A percentile compares a stretch with the other conserved stretches of the same genome.
phyloP scores from a whole-genome alignment of 2,113 vertebrate species.

The Marmota monax region DNA sequence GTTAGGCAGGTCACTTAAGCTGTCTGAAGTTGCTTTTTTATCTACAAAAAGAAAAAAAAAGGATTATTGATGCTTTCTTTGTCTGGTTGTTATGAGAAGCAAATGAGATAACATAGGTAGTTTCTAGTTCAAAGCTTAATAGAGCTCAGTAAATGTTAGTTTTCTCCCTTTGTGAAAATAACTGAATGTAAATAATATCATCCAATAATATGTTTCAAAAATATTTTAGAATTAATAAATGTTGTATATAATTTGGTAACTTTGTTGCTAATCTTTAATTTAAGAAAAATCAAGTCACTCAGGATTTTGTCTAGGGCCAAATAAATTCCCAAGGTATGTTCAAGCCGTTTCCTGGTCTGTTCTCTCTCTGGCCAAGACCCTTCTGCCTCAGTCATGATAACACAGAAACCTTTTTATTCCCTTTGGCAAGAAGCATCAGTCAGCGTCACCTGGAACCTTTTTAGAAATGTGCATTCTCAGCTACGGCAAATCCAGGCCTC shows the following conservation, averaged over 20 bases:
- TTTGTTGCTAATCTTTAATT: not conserved
- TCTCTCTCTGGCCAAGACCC: not conserved
- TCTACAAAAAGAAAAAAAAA: slow-evolving; percentile 34
- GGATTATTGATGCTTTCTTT: not conserved
- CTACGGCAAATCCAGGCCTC: not conserved
- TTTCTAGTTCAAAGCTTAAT: not conserved
- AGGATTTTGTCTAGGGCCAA: not conserved
- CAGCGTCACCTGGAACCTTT: not conserved
- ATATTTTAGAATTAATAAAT: slow-evolving; percentile 19
- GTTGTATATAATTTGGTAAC: not conserved
- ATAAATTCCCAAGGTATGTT: not conserved
- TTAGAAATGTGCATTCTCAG: not conserved
- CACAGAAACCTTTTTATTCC: not conserved
- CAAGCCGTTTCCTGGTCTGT: not conserved
- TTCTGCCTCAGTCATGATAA: not conserved
- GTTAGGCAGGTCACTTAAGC: not conserved
- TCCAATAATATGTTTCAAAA: not conserved
- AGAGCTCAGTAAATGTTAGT: not conserved
- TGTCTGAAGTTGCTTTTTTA: slow-evolving; percentile 18
- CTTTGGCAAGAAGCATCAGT: not conserved
- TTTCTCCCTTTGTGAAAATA: slow-evolving; percentile 44
- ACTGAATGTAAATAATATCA: not conserved
- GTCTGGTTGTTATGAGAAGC: not conserved
- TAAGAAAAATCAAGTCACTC: slow-evolving; percentile 35
- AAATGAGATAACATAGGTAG: not conserved